phyloP scores from a whole-genome alignment of 2,113 vertebrate genomes.

The Tyto alba region DNA sequence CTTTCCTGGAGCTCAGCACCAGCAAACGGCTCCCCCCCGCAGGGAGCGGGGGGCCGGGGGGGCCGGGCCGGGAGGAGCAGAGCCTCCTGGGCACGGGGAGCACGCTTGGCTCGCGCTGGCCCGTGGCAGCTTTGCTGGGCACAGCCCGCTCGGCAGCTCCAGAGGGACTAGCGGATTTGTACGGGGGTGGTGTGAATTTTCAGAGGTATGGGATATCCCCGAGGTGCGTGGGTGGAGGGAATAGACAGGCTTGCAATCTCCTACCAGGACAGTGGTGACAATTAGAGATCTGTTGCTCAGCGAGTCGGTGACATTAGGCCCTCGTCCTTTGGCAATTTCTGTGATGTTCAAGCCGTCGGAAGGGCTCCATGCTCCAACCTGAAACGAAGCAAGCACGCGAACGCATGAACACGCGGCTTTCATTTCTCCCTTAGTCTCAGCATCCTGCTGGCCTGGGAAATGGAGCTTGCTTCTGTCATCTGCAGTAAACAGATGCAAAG shows the following conservation, averaged over 20 bases:
- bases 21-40: too few relatives aligned
- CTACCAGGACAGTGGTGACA: constrained; percentile 96
- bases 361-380: constrained; percentile 97
- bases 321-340: constrained; percentile 86
- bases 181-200: not conserved
- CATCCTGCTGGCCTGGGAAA: not conserved
- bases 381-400: not conserved
- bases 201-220: fast-evolving
- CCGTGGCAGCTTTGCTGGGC: not conserved
- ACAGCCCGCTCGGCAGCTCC: fast-evolving
- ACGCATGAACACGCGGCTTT: fast-evolving
- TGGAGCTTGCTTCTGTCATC: not conserved
- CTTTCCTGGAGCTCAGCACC: not conserved
- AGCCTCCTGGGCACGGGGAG: not conserved
- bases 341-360: constrained; percentile 94
- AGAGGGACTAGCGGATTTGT: not conserved
- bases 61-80: fast-evolving
- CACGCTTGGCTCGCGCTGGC: fast-evolving
- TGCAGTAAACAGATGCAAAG: not conserved
- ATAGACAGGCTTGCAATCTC: not conserved
- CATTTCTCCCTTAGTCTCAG: not conserved
- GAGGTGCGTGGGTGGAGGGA: fast-evolving
- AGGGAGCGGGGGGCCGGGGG: not conserved
- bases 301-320: constrained; percentile 95
- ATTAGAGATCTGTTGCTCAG: constrained; percentile 94